Evolutionary conservation across 2,888 invertebrate species (phyloP).

Genomic region (Erpobdella octoculata): DNA sequence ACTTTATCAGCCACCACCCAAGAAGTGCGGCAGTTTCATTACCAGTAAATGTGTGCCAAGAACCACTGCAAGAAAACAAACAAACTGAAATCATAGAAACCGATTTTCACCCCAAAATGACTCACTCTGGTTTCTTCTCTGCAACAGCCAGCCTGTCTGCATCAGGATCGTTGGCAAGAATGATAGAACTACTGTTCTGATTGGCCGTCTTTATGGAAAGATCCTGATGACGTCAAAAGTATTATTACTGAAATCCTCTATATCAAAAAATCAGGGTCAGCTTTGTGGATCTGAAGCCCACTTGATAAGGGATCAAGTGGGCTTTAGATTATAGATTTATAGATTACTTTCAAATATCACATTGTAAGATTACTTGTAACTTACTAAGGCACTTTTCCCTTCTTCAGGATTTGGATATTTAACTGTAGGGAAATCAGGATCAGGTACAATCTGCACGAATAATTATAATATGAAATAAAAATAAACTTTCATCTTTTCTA

Average conservation of each 20-base stretch:
- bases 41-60: constrained; percentile 83
- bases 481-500: not conserved
- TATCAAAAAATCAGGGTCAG: too few relatives aligned
- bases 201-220: constrained; percentile 73
- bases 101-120: not conserved
- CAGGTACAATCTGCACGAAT: constrained; percentile 66
- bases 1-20: constrained; percentile 72
- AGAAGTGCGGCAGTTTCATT: constrained; percentile 88
- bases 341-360: not conserved
- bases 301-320: too few relatives aligned
- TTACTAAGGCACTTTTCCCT: constrained; percentile 67
- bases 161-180: constrained; percentile 95
- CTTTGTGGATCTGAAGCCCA: too few relatives aligned
- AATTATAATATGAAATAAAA: not conserved
- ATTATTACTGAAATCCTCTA: too few relatives aligned
- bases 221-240: constrained; percentile 50
- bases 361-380: constrained; percentile 30
- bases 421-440: constrained; percentile 95
- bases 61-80: constrained; percentile 13
- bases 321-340: too few relatives aligned
- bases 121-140: constrained; percentile 65
- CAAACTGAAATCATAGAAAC: not conserved
- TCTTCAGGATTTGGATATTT: constrained; percentile 97
- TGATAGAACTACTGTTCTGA: constrained; percentile 62
- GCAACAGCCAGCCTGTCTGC: constrained; percentile 91